phyloP scores from a whole-genome alignment of 1,140 invertebrate species.

The Zeugodacus cucurbitae region DNA sequence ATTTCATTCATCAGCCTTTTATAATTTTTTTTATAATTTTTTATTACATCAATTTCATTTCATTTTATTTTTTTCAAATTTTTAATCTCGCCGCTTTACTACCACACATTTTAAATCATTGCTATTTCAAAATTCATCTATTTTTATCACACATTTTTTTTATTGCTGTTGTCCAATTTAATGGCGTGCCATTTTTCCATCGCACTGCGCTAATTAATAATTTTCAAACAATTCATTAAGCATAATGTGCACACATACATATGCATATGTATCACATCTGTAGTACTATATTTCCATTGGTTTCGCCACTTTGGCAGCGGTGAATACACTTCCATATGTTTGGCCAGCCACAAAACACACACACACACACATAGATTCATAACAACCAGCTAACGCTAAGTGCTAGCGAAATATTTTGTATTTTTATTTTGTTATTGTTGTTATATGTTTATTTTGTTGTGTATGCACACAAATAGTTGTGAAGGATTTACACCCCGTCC shows the following conservation, averaged over 20 bases:
- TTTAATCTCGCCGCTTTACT: neutral
- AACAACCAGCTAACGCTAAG: neutral
- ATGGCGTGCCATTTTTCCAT: neutral
- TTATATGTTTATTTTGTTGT: neutral
- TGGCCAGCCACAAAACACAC: too few species aligned
- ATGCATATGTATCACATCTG: neutral
- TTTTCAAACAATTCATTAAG: conserved; percentile 8
- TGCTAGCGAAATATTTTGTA: neutral
- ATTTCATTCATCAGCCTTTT: neutral
- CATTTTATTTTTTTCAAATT: neutral
- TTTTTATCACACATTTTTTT: neutral
- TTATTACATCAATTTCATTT: too few species aligned
- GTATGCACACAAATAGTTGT: neutral
- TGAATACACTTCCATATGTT: neutral
- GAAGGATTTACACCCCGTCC: neutral
- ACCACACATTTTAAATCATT: neutral
- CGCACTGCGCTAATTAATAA: neutral
- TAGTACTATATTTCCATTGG: neutral
- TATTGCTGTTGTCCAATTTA: neutral
- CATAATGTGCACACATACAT: neutral
- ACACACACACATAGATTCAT: neutral
- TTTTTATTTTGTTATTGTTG: neutral
- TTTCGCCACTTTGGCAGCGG: neutral
- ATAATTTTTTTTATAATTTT: neutral
- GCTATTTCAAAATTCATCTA: neutral